Evolutionary conservation across 2,113 vertebrate species (phyloP).

Genomic region (Proteles cristata): DNA sequence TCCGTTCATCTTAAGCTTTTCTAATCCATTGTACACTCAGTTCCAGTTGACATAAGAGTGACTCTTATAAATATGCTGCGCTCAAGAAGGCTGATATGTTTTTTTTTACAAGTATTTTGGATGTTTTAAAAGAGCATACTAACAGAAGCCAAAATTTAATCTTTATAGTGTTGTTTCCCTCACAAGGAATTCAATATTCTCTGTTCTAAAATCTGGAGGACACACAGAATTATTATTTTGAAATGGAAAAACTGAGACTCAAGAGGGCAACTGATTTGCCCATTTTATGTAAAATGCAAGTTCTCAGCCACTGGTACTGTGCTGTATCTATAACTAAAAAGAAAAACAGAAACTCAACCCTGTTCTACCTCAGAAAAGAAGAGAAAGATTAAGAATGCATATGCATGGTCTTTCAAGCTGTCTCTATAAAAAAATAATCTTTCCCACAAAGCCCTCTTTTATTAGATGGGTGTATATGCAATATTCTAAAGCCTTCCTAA

Average conservation of each 20-base stretch:
- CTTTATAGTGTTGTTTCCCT: not conserved
- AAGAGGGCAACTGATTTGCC: not conserved
- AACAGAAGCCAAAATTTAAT: constrained; percentile 18
- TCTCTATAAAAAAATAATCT: not conserved
- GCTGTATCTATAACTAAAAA: not conserved
- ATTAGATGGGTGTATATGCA: not conserved
- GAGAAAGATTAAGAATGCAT: not conserved
- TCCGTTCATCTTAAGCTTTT: not conserved
- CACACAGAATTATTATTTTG: constrained; percentile 30
- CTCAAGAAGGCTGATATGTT: not conserved
- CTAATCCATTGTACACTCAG: not conserved
- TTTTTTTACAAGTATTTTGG: not conserved
- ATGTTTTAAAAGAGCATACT: constrained; percentile 38
- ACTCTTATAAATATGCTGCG: not conserved
- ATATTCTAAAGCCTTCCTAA: not conserved
- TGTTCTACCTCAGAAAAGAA: not conserved
- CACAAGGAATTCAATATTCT: not conserved
- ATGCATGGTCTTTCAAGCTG: not conserved
- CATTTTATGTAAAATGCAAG: not conserved
- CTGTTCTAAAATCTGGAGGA: not conserved
- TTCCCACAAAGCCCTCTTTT: not conserved
- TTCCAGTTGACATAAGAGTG: not conserved
- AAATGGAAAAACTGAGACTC: constrained; percentile 17
- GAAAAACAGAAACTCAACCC: not conserved
- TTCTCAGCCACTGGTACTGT: not conserved